phyloP scores from a whole-genome alignment of 2,797 vertebrate species.

The Menidia menidia region DNA sequence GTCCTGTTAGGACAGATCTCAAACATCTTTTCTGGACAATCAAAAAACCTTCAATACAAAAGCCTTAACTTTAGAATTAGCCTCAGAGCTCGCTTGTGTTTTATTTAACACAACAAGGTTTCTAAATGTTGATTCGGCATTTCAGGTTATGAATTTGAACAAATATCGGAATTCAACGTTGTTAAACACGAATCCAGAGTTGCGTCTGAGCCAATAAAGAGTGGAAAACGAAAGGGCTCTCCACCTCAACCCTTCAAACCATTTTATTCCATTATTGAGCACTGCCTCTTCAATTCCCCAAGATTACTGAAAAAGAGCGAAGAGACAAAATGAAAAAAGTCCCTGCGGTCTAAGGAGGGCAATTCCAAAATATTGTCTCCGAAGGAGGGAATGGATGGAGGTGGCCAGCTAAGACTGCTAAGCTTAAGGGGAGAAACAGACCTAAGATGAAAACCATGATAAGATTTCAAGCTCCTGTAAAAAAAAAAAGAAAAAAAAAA shows the following conservation, averaged over 20 bases:
- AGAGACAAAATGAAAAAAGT: conserved; percentile 70
- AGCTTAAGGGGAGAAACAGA: background rate
- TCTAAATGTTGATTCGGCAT: background rate
- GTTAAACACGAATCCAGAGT: conserved; percentile 18
- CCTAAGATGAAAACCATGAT: conserved; percentile 22
- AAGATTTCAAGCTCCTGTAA: background rate
- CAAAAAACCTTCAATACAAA: conserved; percentile 2
- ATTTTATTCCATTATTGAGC: conserved; percentile 77
- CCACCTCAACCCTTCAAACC: conserved; percentile 52
- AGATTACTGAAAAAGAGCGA: conserved; percentile 52
- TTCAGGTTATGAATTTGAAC: background rate
- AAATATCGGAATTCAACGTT: background rate
- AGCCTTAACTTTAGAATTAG: background rate
- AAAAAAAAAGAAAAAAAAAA: background rate
- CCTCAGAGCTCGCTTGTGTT: background rate
- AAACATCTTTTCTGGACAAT: background rate
- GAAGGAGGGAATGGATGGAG: conserved; percentile 30
- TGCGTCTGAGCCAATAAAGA: conserved; percentile 41
- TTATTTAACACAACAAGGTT: background rate
- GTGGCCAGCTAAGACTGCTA: conserved; percentile 1
- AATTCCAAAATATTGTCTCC: conserved; percentile 70
- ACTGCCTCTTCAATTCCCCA: conserved; percentile 70
- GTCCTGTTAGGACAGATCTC: background rate
- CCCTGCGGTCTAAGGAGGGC: conserved; percentile 63
- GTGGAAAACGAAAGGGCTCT: conserved; percentile 34